Percentiles rank a stretch among this genome's conserved stretches.
Conservation (phyloP, 1,140 invertebrate species). For the Achatina immaculata region DNA sequence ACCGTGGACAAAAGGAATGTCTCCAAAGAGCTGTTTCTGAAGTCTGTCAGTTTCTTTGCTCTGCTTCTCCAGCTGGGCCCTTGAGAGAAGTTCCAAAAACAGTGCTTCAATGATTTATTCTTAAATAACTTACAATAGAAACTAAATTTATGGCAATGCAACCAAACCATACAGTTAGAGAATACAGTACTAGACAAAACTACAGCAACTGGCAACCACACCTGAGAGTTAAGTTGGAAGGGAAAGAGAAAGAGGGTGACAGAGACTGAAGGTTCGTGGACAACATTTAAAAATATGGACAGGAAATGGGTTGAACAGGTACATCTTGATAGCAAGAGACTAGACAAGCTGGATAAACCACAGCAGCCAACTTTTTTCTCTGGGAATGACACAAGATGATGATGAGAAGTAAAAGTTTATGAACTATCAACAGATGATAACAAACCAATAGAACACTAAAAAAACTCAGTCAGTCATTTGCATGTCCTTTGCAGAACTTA, state of each 20-base stretch:
- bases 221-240: not conserved
- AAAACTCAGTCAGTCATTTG: too few relatives aligned
- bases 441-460: too few relatives aligned
- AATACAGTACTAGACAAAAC: not conserved
- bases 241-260: not conserved
- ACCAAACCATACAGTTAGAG: not conserved
- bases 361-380: too few relatives aligned
- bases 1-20: constrained; percentile 36
- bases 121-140: not conserved
- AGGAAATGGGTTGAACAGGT: too few relatives aligned
- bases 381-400: too few relatives aligned
- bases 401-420: too few relatives aligned
- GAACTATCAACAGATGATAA: too few relatives aligned
- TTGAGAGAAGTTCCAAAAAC: constrained; percentile 32
- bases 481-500: too few relatives aligned
- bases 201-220: not conserved
- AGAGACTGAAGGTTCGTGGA: too few relatives aligned
- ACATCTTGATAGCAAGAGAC: too few relatives aligned
- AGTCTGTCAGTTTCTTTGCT: constrained; percentile 60
- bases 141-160: not conserved
- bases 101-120: not conserved
- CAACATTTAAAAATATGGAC: too few relatives aligned
- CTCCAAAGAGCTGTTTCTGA: constrained; percentile 53
- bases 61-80: constrained; percentile 61
- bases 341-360: too few relatives aligned